Evolutionary conservation across 2,888 invertebrate genomes (phyloP).

Genomic region (Orthonevra nobilis): DNA sequence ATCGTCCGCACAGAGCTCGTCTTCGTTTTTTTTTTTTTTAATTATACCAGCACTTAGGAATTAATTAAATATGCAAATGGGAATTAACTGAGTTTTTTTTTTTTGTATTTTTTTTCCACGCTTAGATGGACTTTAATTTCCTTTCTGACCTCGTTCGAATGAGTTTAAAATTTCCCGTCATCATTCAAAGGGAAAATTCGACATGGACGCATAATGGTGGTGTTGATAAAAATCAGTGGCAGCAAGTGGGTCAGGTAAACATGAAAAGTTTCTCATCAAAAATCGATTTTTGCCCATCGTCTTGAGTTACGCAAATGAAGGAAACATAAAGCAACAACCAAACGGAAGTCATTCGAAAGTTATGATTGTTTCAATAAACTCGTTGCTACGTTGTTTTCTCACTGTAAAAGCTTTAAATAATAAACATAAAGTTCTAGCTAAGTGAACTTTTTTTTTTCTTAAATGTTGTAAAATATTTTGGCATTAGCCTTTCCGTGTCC

Average conservation of each 20-base stretch:
- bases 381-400: no score
- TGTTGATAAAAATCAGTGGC: neutral
- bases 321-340: neutral
- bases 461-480: no score
- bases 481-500: no score
- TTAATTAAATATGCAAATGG: slow-evolving; percentile 68
- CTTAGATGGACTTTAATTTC: slow-evolving; percentile 40
- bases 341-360: no score
- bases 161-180: neutral
- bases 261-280: neutral
- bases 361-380: no score
- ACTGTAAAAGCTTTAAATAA: no score
- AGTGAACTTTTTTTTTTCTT: no score
- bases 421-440: no score
- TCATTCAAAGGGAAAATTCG: neutral
- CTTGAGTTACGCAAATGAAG: neutral
- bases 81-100: slow-evolving; percentile 51
- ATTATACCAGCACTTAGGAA: slow-evolving; percentile 59
- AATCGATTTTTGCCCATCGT: neutral
- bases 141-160: slow-evolving; percentile 7
- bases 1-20: slow-evolving; percentile 38
- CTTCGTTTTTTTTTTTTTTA: slow-evolving; percentile 56
- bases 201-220: neutral
- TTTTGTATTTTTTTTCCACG: slow-evolving; percentile 29
- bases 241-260: neutral